Percentiles rank a stretch among this genome's conserved stretches.
These are phyloP conservation scores for Serilophus lunatus DNA, from an alignment of 2,113 vertebrate species.

Conservation along the genomic window DNA sequence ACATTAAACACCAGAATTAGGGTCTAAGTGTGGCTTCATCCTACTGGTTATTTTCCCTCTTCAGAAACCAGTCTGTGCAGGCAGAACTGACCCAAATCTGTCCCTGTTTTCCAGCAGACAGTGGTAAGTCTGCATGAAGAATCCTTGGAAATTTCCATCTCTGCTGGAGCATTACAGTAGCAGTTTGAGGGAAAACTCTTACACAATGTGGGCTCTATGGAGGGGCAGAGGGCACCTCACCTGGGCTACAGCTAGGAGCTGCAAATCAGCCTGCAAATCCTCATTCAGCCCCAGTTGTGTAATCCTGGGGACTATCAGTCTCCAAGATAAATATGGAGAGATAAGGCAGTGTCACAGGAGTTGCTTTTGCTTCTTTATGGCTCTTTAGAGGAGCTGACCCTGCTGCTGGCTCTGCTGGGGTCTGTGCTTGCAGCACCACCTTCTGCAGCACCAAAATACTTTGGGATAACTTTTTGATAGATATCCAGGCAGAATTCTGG, in stretches of 20 bases:
- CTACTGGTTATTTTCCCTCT: background rate
- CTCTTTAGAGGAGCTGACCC: background rate
- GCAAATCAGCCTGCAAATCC: background rate
- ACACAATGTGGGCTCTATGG: background rate
- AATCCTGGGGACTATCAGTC: background rate
- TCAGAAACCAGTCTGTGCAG: accelerated
- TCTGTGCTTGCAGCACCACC: background rate
- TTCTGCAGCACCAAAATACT: background rate
- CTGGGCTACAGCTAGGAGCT: background rate
- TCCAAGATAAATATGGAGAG: background rate
- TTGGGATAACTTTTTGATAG: background rate
- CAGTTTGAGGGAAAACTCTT: background rate
- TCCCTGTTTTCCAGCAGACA: background rate
- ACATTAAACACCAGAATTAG: background rate
- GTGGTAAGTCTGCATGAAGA: accelerated
- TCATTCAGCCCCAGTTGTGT: background rate
- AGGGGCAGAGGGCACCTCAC: conserved; percentile 24
- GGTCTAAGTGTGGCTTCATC: background rate
- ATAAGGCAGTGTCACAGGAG: conserved; percentile 31
- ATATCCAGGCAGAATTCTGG: accelerated
- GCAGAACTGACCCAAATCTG: background rate
- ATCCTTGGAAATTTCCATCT: conserved; percentile 60
- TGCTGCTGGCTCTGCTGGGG: background rate
- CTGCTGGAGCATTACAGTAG: background rate
- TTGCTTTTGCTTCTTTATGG: background rate